phyloP scores from a whole-genome alignment of 2,113 vertebrate species.

The Oxyura jamaicensis region DNA sequence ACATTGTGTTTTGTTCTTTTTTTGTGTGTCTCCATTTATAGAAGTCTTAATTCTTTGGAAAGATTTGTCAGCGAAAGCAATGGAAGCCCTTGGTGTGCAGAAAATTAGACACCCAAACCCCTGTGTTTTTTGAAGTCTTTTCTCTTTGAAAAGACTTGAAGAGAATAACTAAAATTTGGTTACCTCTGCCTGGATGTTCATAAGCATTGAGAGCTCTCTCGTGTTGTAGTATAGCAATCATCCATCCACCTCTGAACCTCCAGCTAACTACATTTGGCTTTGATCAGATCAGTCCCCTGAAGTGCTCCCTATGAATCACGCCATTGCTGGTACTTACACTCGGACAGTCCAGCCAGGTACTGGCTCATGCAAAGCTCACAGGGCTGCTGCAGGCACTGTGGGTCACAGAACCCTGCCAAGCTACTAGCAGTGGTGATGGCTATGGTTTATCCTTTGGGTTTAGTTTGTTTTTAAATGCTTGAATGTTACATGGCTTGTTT shows the following conservation, averaged over 20 bases:
- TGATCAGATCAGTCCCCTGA: too few species aligned
- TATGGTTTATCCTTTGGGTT: background rate
- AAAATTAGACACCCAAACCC: background rate
- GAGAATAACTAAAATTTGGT: background rate
- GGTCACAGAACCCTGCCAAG: background rate
- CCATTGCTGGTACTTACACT: background rate
- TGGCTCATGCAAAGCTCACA: background rate
- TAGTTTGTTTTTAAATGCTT: background rate
- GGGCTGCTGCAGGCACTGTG: background rate
- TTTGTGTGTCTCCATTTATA: background rate
- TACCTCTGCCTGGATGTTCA: background rate
- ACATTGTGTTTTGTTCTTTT: background rate
- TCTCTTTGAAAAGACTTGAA: background rate
- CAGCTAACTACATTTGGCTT: background rate
- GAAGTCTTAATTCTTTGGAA: background rate
- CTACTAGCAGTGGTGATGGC: background rate
- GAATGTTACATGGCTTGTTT: background rate
- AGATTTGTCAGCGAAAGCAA: background rate
- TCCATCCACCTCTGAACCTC: background rate
- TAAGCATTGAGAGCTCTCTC: background rate
- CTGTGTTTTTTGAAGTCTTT: background rate
- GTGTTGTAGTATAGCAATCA: background rate
- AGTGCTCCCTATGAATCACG: background rate
- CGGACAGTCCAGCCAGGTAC: fast-evolving
- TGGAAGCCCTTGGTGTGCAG: background rate